These are phyloP conservation scores for Gallirallus australis DNA, from an alignment of 2,797 vertebrate species.

Conservation along the genomic window DNA sequence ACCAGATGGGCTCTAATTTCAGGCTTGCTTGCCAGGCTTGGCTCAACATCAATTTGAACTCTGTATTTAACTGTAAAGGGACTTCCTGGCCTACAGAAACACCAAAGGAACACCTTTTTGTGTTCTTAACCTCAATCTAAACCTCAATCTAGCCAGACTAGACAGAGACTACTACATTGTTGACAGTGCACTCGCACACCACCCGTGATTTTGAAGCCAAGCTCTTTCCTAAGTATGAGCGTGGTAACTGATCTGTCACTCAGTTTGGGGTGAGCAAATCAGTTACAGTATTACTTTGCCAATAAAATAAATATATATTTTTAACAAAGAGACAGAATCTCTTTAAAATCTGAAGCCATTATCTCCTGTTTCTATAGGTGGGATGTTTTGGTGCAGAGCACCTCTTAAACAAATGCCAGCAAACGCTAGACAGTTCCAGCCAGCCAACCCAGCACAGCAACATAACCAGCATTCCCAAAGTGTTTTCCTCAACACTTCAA, in stretches of 20 bases:
- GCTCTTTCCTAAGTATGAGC: background rate
- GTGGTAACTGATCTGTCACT: background rate
- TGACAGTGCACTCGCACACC: background rate
- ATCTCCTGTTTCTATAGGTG: background rate
- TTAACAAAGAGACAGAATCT: background rate
- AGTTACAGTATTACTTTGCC: background rate
- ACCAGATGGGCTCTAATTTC: constrained; percentile 26
- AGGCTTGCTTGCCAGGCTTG: constrained; percentile 15
- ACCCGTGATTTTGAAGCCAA: background rate
- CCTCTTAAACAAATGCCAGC: background rate
- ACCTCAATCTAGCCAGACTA: background rate
- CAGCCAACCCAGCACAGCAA: background rate
- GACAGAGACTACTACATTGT: background rate
- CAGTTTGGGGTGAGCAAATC: background rate
- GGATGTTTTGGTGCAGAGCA: background rate
- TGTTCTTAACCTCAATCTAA: background rate
- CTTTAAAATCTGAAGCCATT: background rate
- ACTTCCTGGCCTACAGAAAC: background rate
- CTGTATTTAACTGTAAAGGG: background rate
- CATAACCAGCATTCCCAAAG: background rate
- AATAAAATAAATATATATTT: background rate
- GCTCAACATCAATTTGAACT: constrained; percentile 15
- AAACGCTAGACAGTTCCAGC: background rate
- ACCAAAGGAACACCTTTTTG: background rate
- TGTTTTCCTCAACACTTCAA: background rate